phyloP scores from a whole-genome alignment of 2,113 vertebrate genomes.

The Leucopsar rothschildi region DNA sequence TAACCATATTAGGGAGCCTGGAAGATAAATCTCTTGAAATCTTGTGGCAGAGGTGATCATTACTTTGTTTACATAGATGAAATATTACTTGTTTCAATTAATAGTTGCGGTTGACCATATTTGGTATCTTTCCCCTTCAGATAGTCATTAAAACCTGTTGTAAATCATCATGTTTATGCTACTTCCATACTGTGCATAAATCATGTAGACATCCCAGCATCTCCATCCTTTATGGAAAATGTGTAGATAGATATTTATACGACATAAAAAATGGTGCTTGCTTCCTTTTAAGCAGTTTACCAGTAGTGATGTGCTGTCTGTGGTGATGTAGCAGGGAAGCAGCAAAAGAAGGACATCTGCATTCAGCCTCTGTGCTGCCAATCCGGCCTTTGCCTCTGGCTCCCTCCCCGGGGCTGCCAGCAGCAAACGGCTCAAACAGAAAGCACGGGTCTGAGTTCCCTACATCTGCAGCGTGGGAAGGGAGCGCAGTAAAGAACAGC shows the following conservation, averaged over 20 bases:
- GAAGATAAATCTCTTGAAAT: constrained; percentile 67
- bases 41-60: constrained; percentile 40
- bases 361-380: neutral
- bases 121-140: constrained; percentile 48
- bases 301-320: neutral
- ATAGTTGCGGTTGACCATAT: constrained; percentile 40
- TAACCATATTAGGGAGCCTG: constrained; percentile 49
- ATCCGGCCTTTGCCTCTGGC: neutral
- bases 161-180: constrained; percentile 39
- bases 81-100: constrained; percentile 19
- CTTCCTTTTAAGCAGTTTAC: neutral
- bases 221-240: neutral
- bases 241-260: neutral
- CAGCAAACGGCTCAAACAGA: neutral
- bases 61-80: constrained; percentile 49
- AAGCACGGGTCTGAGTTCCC: neutral
- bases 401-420: neutral
- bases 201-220: neutral
- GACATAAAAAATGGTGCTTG: neutral
- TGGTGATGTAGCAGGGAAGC: neutral
- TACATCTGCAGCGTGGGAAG: neutral
- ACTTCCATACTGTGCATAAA: constrained; percentile 9
- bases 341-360: neutral
- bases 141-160: constrained; percentile 35
- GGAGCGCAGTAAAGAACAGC: neutral